Base-by-base conservation (phyloP, 2,797 vertebrate species). In the Cercopithecus petaurista region DNA sequence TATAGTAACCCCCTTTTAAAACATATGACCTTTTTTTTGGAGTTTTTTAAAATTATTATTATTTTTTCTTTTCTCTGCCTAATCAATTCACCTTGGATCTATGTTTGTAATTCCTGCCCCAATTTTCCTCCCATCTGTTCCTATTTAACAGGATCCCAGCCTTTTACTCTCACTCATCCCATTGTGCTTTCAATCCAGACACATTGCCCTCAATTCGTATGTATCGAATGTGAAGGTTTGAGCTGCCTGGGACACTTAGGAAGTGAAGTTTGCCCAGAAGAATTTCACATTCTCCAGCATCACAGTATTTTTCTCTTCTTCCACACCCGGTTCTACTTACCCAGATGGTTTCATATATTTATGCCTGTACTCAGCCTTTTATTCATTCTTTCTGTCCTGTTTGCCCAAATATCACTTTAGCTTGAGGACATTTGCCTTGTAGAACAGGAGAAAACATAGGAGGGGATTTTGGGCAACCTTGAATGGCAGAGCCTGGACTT, bases 141-240 rank as follows among this genome's bases (percentile, higher is more conserved):
- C 15, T 13, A 41, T 36, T 39, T 46, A 6, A 1, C 4, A 1
- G 17, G 55, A 33, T 24, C 10, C 46, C 43, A 87, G 13, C 4
- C 17, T 61, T 46, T 67, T 9, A 26, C 33, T 46, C 24, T 19
- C 46, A 33, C 41, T n/a, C 0, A 10, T 5, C 1, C 4, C 0
- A 0, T n/a, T 4, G 24, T 21, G 12, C 12, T 57, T 39, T 22
- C 3, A 33, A 22, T 21, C 6, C 12, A 39, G 28, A n/a, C 28
- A 41, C 21, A 8, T 7, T 7, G 33, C 21, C 57, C 43, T 80
- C 14, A n/a, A 3, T 8, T 4, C 1, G 21, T 11, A 9, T 9
- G 2, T 13, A 19, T 4, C 19, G 30, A 59, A 30, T 6, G 14
- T 61, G 28, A 61, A 5, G 15, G 3, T 41, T n/a, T 70, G 59